phyloP scores from a whole-genome alignment of 1,140 invertebrate genomes.

The Colletes gigas region DNA sequence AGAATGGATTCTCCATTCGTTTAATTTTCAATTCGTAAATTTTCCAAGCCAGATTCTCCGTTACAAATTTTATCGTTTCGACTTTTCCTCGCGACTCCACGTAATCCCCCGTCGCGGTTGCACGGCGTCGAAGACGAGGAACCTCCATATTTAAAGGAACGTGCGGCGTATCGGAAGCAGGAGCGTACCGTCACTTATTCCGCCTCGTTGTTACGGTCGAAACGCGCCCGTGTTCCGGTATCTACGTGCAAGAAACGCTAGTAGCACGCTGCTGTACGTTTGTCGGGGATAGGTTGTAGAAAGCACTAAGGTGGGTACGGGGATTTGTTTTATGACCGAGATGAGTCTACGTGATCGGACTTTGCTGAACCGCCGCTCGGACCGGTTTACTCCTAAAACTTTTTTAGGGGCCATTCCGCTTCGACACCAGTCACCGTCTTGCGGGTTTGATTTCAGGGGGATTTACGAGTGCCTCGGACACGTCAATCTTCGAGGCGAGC shows the following conservation, averaged over 20 bases:
- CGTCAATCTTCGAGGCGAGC: neutral
- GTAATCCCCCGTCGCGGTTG: too few species aligned
- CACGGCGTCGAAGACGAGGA: neutral
- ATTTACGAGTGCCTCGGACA: constrained; percentile 27
- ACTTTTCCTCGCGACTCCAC: too few species aligned
- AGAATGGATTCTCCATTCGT: too few species aligned
- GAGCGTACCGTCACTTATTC: constrained; percentile 9
- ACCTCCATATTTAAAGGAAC: constrained; percentile 16
- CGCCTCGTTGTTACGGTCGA: constrained; percentile 9
- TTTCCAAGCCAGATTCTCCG: too few species aligned
- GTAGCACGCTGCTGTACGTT: constrained; percentile 28
- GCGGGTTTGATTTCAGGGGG: constrained; percentile 50
- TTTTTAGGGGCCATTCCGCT: constrained; percentile 64
- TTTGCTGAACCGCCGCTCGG: constrained; percentile 21
- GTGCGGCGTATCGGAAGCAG: constrained; percentile 7
- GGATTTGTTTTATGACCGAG: constrained; percentile 70
- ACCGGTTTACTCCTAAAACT: constrained; percentile 58
- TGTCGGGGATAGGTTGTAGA: constrained; percentile 16
- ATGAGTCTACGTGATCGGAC: constrained; percentile 74
- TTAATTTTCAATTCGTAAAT: too few species aligned
- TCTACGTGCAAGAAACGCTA: constrained; percentile 14
- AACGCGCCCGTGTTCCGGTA: neutral
- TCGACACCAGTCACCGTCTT: constrained; percentile 21
- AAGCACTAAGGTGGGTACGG: constrained; percentile 35
- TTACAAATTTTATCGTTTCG: too few species aligned